Percentiles rank a stretch among this genome's conserved stretches.
Conservation (phyloP, 2,888 invertebrate species). For the Stratiomys singularior region DNA sequence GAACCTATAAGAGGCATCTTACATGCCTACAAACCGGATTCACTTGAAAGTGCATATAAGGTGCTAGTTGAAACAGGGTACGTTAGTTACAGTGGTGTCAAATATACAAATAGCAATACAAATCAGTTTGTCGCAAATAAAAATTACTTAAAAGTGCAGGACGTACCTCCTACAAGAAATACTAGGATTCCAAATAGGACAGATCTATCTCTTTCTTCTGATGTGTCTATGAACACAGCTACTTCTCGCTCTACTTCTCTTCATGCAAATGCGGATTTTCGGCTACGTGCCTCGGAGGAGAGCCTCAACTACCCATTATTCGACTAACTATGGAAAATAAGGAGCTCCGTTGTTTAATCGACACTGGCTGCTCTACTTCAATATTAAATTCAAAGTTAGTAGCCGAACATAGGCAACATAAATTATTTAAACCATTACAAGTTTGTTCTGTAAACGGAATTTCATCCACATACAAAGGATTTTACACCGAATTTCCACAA, state of each 20-base stretch:
- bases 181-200: neutral
- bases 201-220: neutral
- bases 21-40: neutral
- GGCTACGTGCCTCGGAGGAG: neutral
- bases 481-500: conserved; percentile 20
- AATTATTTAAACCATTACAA: neutral
- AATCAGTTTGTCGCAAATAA: neutral
- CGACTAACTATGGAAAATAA: conserved; percentile 24
- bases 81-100: conserved; percentile 9
- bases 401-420: neutral
- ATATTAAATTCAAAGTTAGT: neutral
- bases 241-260: neutral
- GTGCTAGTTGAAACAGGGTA: conserved; percentile 5
- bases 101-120: neutral
- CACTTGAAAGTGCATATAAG: neutral
- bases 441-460: neutral
- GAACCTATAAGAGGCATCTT: conserved; percentile 17
- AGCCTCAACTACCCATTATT: conserved; percentile 23
- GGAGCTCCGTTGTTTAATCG: conserved; percentile 19
- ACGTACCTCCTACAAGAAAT: too few species aligned
- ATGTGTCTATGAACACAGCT: conserved; percentile 26
- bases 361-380: conserved; percentile 29
- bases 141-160: conserved; percentile 2
- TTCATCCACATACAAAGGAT: neutral
- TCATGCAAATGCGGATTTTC: conserved; percentile 11